Base-by-base conservation (phyloP, 2,888 invertebrate species). In the Dromius quadrimaculatus region DNA sequence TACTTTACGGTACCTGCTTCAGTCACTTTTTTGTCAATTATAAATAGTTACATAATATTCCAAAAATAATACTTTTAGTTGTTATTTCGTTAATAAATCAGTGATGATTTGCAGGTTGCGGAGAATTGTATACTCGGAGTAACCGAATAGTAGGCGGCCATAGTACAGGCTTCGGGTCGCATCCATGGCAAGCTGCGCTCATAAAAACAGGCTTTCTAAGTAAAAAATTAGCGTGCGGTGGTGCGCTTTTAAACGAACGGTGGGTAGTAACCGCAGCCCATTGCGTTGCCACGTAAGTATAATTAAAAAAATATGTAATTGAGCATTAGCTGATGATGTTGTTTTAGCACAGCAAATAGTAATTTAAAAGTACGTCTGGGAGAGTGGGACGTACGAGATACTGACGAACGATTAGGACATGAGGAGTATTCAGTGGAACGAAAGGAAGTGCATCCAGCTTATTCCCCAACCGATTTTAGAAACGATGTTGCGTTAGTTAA, bases 221-320 rank as follows among this genome's bases (percentile, higher is more conserved):
- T 75, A 93, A 95, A 81, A 94, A 96, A 80, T 85, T 96, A 6
- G 94, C 95, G 1, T 96, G 96, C 79, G 96, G 96, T 0, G 96
- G 96, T 0, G 96, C 96, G 0, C 82, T 96, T 34, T 86, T 96
- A 54, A 95, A 93, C 65, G 93, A 94, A 75, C 86, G 94, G 82
- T 96, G 95, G 95, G 93, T 95, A 5, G 90, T 95, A 1, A 96
- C 95, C 0, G 95, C 95, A 0, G 95, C 95, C 1, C 95, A 95
- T 81, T 95, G 94, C 81, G 94, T 94, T 61, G 94, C 94, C 74
- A 94, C 93, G 94, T 94, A 83, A 91, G 92, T 87, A 45, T 4
- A 45, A 2, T 6, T n/a, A n/a, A n/a, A n/a, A n/a, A n/a, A n/a
- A n/a, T n/a, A 43, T 43, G 11, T 5, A 43, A 15, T 43, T 43